A percentile compares a stretch with the other conserved stretches of the same genome.
Evolutionary conservation across 2,113 vertebrate genomes (phyloP).

Genomic region (Campylomormyrus tamandua): DNA sequence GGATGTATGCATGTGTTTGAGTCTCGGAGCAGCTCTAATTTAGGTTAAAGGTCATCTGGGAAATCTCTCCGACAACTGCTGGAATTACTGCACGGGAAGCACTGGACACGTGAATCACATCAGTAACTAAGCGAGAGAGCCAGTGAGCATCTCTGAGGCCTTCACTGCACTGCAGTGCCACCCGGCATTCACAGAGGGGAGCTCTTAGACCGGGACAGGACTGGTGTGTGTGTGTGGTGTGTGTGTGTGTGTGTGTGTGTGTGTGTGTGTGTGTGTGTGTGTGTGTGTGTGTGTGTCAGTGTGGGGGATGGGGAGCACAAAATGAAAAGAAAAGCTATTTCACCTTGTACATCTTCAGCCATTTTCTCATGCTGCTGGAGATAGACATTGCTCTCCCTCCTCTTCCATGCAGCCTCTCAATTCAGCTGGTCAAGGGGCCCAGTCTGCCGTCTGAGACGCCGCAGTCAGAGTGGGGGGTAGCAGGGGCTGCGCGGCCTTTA

Average conservation of each 20-base stretch:
- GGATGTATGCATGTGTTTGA: constrained; percentile 1
- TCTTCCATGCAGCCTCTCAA: constrained; percentile 31
- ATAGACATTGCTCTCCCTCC: constrained; percentile 44
- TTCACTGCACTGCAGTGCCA: constrained; percentile 57
- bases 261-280: constrained; percentile 23
- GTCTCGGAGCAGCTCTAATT: constrained; percentile 31
- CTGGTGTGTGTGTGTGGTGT: constrained; percentile 25
- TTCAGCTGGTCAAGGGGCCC: constrained; percentile 47
- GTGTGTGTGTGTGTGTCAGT: constrained; percentile 20
- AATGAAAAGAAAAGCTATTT: constrained; percentile 77
- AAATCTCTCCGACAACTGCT: constrained; percentile 28
- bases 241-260: constrained; percentile 28
- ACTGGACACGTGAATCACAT: constrained; percentile 50
- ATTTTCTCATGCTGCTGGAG: constrained; percentile 55
- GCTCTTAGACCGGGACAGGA: constrained; percentile 80
- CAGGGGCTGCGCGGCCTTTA: constrained; percentile 46
- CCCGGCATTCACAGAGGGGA: constrained; percentile 75
- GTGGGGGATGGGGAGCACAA: constrained; percentile 49
- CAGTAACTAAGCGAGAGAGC: constrained; percentile 34
- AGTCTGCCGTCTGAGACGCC: constrained; percentile 36
- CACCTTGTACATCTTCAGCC: constrained; percentile 63
- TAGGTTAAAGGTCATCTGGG: constrained; percentile 34
- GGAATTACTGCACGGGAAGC: constrained; percentile 45
- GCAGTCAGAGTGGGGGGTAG: constrained; percentile 38
- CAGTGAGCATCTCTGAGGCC: constrained; percentile 45